These are phyloP conservation scores for Tragopan temminckii DNA, from an alignment of 2,797 vertebrate species.

Conservation along the genomic window DNA sequence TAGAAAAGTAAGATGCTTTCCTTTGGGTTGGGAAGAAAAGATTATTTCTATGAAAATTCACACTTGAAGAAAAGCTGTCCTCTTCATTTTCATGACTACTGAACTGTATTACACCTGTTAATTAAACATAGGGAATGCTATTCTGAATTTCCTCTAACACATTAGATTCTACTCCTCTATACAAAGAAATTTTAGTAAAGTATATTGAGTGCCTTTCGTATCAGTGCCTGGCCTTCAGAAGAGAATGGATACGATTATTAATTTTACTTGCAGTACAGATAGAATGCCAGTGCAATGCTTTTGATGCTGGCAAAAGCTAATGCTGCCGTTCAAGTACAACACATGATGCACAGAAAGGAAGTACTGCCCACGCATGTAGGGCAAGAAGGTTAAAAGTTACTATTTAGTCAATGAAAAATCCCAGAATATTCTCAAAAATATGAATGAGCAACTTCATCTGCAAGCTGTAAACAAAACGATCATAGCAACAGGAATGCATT, in stretches of 20 bases:
- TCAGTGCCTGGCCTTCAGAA: not conserved
- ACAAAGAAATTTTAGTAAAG: not conserved
- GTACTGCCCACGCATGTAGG: not conserved
- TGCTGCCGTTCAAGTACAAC: not conserved
- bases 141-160: not conserved
- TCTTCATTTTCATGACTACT: not conserved
- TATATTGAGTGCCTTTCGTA: not conserved
- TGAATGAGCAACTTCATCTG: not conserved
- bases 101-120: not conserved
- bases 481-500: conserved; percentile 21
- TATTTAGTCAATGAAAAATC: not conserved
- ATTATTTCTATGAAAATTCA: not conserved
- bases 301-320: not conserved
- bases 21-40: not conserved
- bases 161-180: not conserved
- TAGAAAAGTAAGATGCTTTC: not conserved
- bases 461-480: conserved; percentile 15
- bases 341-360: not conserved
- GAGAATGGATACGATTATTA: not conserved
- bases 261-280: not conserved
- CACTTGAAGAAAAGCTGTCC: not conserved
- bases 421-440: not conserved
- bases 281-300: not conserved
- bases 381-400: not conserved
- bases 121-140: not conserved